phyloP scores from a whole-genome alignment of 2,888 invertebrate species.

The Leptinotarsa rubiginosa region DNA sequence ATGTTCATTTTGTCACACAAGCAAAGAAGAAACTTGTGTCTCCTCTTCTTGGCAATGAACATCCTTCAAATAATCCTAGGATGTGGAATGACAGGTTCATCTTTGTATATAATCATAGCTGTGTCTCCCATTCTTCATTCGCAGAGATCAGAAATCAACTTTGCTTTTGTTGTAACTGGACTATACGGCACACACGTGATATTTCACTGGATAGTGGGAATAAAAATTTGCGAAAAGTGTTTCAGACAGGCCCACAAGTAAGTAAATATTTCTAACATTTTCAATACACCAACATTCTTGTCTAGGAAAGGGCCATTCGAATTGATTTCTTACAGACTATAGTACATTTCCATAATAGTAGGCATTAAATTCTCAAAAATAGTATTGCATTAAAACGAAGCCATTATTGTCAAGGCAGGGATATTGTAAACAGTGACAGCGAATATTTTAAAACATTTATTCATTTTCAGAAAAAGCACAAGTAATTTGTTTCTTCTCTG shows the following conservation, averaged over 20 bases:
- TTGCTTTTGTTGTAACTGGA: slow-evolving; percentile 62
- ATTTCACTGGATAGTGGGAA: slow-evolving; percentile 61
- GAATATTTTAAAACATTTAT: too few species aligned
- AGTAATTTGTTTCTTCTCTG: slow-evolving; percentile 60
- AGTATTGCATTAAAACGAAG: too few species aligned
- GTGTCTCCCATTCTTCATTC: slow-evolving; percentile 62
- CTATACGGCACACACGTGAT: slow-evolving; percentile 62
- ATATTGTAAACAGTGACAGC: too few species aligned
- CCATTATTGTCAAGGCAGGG: too few species aligned
- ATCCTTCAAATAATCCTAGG: slow-evolving; percentile 61
- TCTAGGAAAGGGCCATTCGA: too few species aligned
- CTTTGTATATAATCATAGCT: slow-evolving; percentile 59
- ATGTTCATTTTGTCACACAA: slow-evolving; percentile 56
- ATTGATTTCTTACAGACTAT: too few species aligned
- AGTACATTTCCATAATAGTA: too few species aligned
- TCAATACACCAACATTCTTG: too few species aligned
- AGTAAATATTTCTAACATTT: slow-evolving; percentile 47
- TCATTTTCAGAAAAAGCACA: slow-evolving; percentile 63
- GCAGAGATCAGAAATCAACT: slow-evolving; percentile 63
- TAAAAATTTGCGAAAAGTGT: slow-evolving; percentile 63
- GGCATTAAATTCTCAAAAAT: too few species aligned
- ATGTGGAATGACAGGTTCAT: slow-evolving; percentile 56
- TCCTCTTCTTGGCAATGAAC: slow-evolving; percentile 57
- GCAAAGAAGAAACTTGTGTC: slow-evolving; percentile 54
- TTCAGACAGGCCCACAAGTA: slow-evolving; percentile 63